Percentiles rank a stretch among this genome's conserved stretches.
These are phyloP conservation scores for Apodemia zela DNA, from an alignment of 2,888 invertebrate species.

Conservation along the genomic window DNA sequence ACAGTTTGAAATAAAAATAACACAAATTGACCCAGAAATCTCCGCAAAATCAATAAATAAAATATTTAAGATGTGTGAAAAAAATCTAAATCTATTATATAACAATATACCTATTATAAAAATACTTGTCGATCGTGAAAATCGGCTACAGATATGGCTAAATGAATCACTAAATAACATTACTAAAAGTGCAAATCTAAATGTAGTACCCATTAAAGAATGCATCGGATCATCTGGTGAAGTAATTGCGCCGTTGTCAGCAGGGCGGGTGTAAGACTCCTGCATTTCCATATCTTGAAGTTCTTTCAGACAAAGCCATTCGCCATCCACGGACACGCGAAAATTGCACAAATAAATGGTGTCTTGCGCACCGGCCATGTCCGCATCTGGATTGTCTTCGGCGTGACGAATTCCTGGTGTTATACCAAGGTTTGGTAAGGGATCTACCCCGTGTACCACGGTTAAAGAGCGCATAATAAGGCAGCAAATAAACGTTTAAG, in stretches of 20 bases:
- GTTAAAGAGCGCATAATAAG: conserved; percentile 76
- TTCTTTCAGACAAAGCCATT: conserved; percentile 97
- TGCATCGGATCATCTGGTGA: conserved; percentile 82
- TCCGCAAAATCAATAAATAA: too few relatives aligned
- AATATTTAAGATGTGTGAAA: too few relatives aligned
- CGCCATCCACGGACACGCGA: conserved; percentile 97
- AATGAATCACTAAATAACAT: too few relatives aligned
- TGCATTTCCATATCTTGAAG: conserved; percentile 94
- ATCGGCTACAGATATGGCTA: too few relatives aligned
- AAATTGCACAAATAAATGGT: conserved; percentile 98
- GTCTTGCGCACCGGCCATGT: conserved; percentile 94
- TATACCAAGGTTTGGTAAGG: conserved; percentile 66
- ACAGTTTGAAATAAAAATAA: too few relatives aligned
- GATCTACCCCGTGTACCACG: conserved; percentile 67
- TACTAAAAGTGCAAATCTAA: conserved; percentile 9
- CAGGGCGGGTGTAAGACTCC: conserved; percentile 84
- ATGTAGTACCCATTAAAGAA: conserved; percentile 69
- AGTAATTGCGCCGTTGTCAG: conserved; percentile 82
- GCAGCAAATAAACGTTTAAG: conserved; percentile 72
- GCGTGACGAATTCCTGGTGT: conserved; percentile 56
- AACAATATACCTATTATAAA: too few relatives aligned
- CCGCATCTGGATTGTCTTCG: conserved; percentile 67
- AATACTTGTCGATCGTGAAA: too few relatives aligned
- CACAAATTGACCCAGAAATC: too few relatives aligned
- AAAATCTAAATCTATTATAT: too few relatives aligned